These are phyloP conservation scores for Plagodis pulveraria DNA, from an alignment of 2,888 invertebrate species.

Conservation along the genomic window DNA sequence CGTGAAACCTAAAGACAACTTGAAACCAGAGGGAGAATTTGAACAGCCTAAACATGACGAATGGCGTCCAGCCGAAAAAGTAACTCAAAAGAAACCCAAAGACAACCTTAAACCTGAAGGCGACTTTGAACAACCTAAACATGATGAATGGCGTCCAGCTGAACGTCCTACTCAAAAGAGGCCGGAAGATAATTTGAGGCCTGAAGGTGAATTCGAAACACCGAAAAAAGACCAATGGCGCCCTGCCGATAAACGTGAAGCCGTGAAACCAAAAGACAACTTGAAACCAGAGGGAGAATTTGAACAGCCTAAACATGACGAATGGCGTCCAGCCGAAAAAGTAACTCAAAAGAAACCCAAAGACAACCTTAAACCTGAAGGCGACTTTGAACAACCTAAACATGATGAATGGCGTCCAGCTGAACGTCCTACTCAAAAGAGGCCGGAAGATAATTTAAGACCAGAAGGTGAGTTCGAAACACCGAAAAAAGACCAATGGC, in stretches of 20 bases:
- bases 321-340: slow-evolving; percentile 70
- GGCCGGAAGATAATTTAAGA: slow-evolving; percentile 72
- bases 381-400: slow-evolving; percentile 75
- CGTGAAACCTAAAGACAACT: slow-evolving; percentile 78
- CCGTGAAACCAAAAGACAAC: slow-evolving; percentile 70
- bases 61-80: slow-evolving; percentile 67
- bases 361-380: slow-evolving; percentile 84
- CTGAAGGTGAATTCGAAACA: slow-evolving; percentile 82
- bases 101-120: slow-evolving; percentile 84
- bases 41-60: slow-evolving; percentile 57
- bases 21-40: slow-evolving; percentile 56
- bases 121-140: slow-evolving; percentile 76
- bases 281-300: slow-evolving; percentile 57
- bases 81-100: slow-evolving; percentile 55
- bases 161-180: slow-evolving; percentile 67
- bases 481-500: slow-evolving; percentile 68
- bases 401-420: slow-evolving; percentile 58
- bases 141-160: slow-evolving; percentile 73
- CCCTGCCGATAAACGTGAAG: slow-evolving; percentile 73
- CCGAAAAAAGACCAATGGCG: slow-evolving; percentile 57
- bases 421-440: slow-evolving; percentile 70
- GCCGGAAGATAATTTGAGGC: slow-evolving; percentile 82
- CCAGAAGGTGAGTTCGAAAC: slow-evolving; percentile 85
- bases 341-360: slow-evolving; percentile 51
- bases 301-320: slow-evolving; percentile 70